These are phyloP conservation scores for Folsomia candida DNA, from an alignment of 2,888 invertebrate genomes.

Conservation along the genomic window DNA sequence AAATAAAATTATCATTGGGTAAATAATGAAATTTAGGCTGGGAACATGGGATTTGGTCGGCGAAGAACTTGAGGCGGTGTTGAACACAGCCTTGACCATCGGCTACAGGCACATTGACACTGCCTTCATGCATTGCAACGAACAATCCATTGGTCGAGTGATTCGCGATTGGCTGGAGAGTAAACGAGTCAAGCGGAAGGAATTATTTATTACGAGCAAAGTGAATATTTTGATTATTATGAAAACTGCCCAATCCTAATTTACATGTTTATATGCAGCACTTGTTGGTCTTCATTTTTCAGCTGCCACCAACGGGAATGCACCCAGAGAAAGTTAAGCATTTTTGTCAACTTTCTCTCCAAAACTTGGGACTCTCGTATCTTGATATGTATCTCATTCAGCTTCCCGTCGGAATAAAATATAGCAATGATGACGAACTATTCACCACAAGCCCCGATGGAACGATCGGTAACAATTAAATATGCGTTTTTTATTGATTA, in stretches of 20 bases:
- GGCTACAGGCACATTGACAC: constrained; percentile 55
- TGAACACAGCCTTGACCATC: constrained; percentile 50
- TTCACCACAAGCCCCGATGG: constrained; percentile 53
- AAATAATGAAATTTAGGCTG: too few relatives aligned
- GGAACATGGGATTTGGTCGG: constrained; percentile 54
- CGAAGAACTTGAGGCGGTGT: constrained; percentile 23
- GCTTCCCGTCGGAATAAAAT: constrained; percentile 52
- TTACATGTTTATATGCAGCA: not conserved
- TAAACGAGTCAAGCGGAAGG: constrained; percentile 52
- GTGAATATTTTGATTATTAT: constrained; percentile 38
- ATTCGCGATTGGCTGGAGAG: constrained; percentile 52
- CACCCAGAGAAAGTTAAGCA: constrained; percentile 47
- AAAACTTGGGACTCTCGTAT: constrained; percentile 53
- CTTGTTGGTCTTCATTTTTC: not conserved
- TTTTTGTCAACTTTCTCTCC: constrained; percentile 50
- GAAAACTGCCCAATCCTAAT: not conserved
- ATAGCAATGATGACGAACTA: constrained; percentile 46
- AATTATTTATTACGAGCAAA: constrained; percentile 55
- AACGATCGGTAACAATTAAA: too few relatives aligned
- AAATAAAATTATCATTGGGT: too few relatives aligned
- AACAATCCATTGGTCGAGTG: constrained; percentile 53
- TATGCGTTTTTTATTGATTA: too few relatives aligned
- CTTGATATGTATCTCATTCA: constrained; percentile 56
- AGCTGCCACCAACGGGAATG: constrained; percentile 48
- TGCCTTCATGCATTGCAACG: constrained; percentile 53